Base-by-base conservation (phyloP, 2,797 vertebrate genomes). In the Sylvia borin region DNA sequence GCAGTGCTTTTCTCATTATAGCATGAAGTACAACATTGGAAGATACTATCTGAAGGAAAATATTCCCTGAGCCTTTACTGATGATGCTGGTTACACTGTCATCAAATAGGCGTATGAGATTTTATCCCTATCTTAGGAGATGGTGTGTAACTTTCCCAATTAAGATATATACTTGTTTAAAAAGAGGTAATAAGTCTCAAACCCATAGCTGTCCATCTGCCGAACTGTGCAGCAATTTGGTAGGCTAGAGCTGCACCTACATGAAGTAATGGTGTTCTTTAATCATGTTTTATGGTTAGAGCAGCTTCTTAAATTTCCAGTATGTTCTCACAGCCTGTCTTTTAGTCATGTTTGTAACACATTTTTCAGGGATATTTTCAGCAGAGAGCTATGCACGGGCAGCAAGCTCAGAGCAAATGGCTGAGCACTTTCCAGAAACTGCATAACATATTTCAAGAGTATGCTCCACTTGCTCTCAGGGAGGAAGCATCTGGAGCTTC, bases 341-440 rank as follows among this genome's bases (percentile, higher is more conserved):
- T 84, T 61, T 71, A 65, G 72, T 80, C 26, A 47, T 77, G 54
- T 81, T 68, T 10, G 1, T 73, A 98, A 97, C 83, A 95, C 67
- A 29, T 96, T 97, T 77, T 96, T 97, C 88, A 91, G 91, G 67
- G 96, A 96, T 92, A 85, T 98, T 84, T 95, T 98, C 85, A 97
- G 98, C 64, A 79, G 78, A 58, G 97, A 98, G 79, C 94, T n/a
- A 71, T n/a, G 11, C 85, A 64, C 27, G 95, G 95, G 67, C 97
- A 96, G 78, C 94, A 93, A 90, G 96, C 97, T 45, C 92, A 91
- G 61, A 97, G 89, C 94, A 97, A 97, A 61, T 97, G 97, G 97
- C 84, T 94, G 58, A 73, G 67, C 14, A 81, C 95, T 40, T 93
- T 92, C 68, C 88, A 96, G 86, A 97, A 91, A 80, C 96, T 98